Conservation (phyloP, 2,113 vertebrate genomes). For the Cathartes aura region DNA sequence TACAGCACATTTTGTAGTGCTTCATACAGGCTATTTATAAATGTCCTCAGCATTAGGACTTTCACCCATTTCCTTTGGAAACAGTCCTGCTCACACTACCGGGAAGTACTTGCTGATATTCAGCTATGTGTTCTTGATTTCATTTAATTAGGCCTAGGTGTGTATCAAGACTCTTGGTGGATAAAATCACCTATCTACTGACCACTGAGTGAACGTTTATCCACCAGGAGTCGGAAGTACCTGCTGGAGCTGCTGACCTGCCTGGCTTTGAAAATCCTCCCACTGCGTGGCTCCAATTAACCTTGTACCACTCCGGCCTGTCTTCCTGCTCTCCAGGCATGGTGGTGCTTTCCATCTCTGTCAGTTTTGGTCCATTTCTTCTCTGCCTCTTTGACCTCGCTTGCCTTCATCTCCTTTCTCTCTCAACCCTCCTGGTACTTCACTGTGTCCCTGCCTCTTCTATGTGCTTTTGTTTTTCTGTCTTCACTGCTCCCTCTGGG, state of each 20-base stretch:
- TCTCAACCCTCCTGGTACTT: background rate
- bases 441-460: background rate
- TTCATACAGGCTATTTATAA: conserved; percentile 18
- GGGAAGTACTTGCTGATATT: background rate
- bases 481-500: background rate
- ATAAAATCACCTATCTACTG: background rate
- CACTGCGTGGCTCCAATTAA: background rate
- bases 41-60: background rate
- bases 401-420: background rate
- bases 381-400: background rate
- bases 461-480: background rate
- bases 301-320: background rate
- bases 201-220: background rate
- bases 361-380: background rate
- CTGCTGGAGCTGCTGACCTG: background rate
- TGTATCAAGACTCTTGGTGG: background rate
- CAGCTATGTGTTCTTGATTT: background rate
- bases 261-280: background rate
- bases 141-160: background rate
- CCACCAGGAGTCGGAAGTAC: background rate
- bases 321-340: rapidly evolving
- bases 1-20: background rate
- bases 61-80: conserved; percentile 5
- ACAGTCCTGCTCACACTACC: background rate
- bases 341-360: background rate